Base-by-base conservation (phyloP, 2,113 vertebrate genomes). In the Rhinogobius similis region DNA sequence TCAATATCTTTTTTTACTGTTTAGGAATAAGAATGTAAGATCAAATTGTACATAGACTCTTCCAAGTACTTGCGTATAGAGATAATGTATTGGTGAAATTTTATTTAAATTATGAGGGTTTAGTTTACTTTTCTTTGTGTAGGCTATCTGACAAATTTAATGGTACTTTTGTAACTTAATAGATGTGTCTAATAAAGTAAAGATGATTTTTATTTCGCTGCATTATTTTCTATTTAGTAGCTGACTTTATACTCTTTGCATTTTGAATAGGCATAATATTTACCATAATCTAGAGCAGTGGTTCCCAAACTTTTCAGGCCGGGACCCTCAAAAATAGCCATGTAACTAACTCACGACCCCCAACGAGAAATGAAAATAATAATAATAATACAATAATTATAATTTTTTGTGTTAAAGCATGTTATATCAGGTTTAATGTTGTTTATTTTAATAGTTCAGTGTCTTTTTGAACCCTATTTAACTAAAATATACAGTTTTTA, bases 101-200 rank as follows among this genome's bases (percentile, higher is more conserved):
- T 53, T 59, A 58, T 65, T 63, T 59, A 56, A 36, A 18, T 56
- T 68, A 63, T 55, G 7, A 38, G 43, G 62, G 32, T 55, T 6
- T 36, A 62, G 38, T 46, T 36, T 24, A 56, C 14, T 56, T 46
- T 26, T 24, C n/a, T n/a, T 10, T 41, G 58, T 75, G 65, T 87
- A 78, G 68, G 74, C 80, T 39, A 41, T 70, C 64, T 10, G 70
- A 32, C 32, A 5, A 73, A 71, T 12, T 67, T 32, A 83, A 72
- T 48, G 66, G 76, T 68, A 67, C 74, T 10, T 61, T 61, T 36
- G 58, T 61, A 48, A 2, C 53, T 26, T 67, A 8, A 39, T 68
- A 75, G 81, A 62, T 75, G 52, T 63, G 4, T 38, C 20, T 43
- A 43, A 63, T 43, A 10, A 63, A 67, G 2, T 13, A 52, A 36